Conservation (phyloP, 1,140 invertebrate genomes). For the Saccostrea glomerata region DNA sequence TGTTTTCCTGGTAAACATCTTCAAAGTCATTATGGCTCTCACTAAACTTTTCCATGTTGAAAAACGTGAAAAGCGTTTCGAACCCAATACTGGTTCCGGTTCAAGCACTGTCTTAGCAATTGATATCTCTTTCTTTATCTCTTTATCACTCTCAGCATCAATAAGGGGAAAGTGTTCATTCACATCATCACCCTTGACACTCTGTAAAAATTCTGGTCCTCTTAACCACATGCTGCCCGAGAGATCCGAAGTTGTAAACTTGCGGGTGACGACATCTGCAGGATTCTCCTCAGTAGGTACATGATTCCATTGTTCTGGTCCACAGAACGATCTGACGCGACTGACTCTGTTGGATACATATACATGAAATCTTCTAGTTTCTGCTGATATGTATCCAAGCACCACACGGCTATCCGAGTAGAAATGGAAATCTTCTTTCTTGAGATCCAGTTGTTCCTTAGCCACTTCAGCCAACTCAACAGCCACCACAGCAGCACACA, state of each 20-base stretch:
- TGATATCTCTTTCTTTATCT: too few species aligned
- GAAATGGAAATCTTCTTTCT: conserved; percentile 9
- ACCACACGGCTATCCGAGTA: conserved; percentile 49
- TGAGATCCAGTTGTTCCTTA: conserved; percentile 21
- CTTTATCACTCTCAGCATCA: too few species aligned
- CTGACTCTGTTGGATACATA: conserved; percentile 46
- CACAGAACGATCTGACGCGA: conserved; percentile 26
- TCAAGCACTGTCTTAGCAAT: too few species aligned
- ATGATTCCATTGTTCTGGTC: conserved; percentile 49
- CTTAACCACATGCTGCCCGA: conserved; percentile 28
- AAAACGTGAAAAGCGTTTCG: conserved; percentile 44
- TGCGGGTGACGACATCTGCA: conserved; percentile 39
- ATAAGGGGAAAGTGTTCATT: too few species aligned
- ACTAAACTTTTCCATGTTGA: conserved; percentile 51
- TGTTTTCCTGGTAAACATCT: not conserved
- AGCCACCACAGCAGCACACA: conserved; percentile 51
- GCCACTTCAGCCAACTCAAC: conserved; percentile 44
- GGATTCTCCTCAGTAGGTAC: conserved; percentile 49
- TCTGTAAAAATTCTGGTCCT: conserved; percentile 23
- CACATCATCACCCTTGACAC: too few species aligned
- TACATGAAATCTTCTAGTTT: conserved; percentile 43
- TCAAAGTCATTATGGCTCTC: not conserved
- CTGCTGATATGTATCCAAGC: conserved; percentile 42
- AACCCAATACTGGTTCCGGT: too few species aligned
- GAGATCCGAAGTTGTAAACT: conserved; percentile 10